Evolutionary conservation across 1,140 invertebrate species (phyloP).

Genomic region (Orchestia grillus): DNA sequence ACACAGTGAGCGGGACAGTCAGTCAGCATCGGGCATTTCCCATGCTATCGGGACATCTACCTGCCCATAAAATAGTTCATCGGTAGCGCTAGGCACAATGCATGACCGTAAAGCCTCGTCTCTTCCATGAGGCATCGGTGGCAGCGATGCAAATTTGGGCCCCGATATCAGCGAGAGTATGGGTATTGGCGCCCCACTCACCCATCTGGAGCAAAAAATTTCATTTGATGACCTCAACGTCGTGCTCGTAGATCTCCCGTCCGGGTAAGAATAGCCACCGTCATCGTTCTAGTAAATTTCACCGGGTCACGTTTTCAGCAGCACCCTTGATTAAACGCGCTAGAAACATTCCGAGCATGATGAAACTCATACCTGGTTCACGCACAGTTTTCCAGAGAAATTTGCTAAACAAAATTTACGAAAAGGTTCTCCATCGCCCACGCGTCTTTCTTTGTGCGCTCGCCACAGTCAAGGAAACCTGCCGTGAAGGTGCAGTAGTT

Average conservation of each 20-base stretch:
- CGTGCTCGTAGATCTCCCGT: background rate
- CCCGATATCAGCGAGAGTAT: background rate
- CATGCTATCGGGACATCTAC: background rate
- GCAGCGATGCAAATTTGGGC: background rate
- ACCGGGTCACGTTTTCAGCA: background rate
- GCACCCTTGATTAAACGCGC: background rate
- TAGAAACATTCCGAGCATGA: background rate
- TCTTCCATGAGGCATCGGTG: background rate
- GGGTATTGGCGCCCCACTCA: background rate
- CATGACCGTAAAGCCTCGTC: background rate
- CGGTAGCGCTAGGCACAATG: background rate
- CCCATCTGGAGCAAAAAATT: background rate
- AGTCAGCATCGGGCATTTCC: background rate
- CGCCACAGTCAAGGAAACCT: background rate
- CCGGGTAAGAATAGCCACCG: background rate
- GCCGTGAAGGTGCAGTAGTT: background rate
- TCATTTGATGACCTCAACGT: background rate
- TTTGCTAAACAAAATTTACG: background rate
- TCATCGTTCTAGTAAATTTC: background rate
- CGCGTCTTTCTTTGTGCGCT: no score
- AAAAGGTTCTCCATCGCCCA: background rate
- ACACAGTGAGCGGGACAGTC: background rate
- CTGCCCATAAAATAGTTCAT: background rate
- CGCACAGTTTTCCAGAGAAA: background rate
- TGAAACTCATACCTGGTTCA: background rate